Evolutionary conservation across 2,113 vertebrate genomes (phyloP).

Genomic region (Perccottus glenii): DNA sequence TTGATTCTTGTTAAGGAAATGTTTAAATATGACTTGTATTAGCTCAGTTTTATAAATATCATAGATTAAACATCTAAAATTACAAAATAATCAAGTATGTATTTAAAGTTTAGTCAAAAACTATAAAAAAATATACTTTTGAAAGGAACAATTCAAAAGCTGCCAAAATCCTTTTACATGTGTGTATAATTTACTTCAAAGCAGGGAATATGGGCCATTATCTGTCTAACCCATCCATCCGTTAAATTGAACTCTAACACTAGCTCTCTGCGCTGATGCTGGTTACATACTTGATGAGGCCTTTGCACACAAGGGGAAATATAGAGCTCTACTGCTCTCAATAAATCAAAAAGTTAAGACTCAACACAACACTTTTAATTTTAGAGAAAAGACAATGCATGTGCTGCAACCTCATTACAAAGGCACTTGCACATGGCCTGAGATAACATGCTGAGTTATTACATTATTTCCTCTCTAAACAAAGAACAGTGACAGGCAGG

Average conservation of each 20-base stretch:
- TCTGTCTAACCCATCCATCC: conserved; percentile 44
- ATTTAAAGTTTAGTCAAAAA: conserved; percentile 21
- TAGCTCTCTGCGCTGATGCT: conserved; percentile 27
- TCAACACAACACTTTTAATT: conserved; percentile 3
- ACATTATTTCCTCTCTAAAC: neutral
- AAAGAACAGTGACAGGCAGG: neutral
- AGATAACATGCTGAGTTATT: neutral
- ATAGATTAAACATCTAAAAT: too few species aligned
- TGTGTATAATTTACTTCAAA: conserved; percentile 27
- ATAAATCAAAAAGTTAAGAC: conserved; percentile 39
- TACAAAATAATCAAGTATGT: neutral
- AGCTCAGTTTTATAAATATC: too few species aligned
- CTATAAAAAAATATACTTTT: conserved; percentile 11
- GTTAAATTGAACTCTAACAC: conserved; percentile 47
- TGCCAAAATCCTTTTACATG: conserved; percentile 23
- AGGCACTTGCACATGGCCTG: too few species aligned
- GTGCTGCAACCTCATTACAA: neutral
- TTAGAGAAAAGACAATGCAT: neutral
- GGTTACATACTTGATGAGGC: conserved; percentile 40
- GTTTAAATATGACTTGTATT: too few species aligned
- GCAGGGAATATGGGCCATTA: conserved; percentile 33
- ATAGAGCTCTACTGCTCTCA: conserved; percentile 27
- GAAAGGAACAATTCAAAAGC: neutral
- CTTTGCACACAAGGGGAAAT: conserved; percentile 12
- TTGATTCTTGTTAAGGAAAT: too few species aligned